Percentiles rank a stretch among this genome's conserved stretches.
phyloP scores from a whole-genome alignment of 2,888 invertebrate species.

The Cephonodes hylas region DNA sequence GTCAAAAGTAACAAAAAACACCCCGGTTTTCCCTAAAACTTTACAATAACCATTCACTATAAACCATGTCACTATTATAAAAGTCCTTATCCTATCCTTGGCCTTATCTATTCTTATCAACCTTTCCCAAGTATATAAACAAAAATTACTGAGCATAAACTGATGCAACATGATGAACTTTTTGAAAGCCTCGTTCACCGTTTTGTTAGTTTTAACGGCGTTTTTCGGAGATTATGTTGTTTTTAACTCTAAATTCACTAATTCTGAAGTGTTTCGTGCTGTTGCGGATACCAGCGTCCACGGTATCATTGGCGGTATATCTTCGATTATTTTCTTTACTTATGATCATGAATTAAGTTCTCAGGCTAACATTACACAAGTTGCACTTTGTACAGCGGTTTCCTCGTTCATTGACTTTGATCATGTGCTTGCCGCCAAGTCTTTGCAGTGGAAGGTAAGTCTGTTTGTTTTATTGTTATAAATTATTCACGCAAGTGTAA shows the following conservation, averaged over 20 bases:
- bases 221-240: slow-evolving; percentile 62
- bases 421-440: slow-evolving; percentile 64
- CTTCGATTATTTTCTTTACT: slow-evolving; percentile 56
- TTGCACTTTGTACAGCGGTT: slow-evolving; percentile 54
- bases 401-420: slow-evolving; percentile 66
- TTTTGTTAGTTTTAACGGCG: slow-evolving; percentile 43
- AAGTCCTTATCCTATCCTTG: background rate
- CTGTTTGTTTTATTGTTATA: background rate
- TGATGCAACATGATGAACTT: slow-evolving; percentile 42
- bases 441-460: slow-evolving; percentile 60
- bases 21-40: too few relatives aligned
- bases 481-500: too few relatives aligned
- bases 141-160: background rate
- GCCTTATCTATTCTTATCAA: background rate
- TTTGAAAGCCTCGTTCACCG: slow-evolving; percentile 41
- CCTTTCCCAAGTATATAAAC: background rate
- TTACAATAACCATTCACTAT: background rate
- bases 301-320: slow-evolving; percentile 54
- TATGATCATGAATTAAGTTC: slow-evolving; percentile 39
- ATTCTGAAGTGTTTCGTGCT: slow-evolving; percentile 52
- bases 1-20: background rate
- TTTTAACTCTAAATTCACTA: slow-evolving; percentile 58
- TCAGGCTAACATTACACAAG: slow-evolving; percentile 41
- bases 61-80: background rate
- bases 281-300: slow-evolving; percentile 57